Conservation (phyloP, 2,113 vertebrate genomes). For the Riparia riparia region DNA sequence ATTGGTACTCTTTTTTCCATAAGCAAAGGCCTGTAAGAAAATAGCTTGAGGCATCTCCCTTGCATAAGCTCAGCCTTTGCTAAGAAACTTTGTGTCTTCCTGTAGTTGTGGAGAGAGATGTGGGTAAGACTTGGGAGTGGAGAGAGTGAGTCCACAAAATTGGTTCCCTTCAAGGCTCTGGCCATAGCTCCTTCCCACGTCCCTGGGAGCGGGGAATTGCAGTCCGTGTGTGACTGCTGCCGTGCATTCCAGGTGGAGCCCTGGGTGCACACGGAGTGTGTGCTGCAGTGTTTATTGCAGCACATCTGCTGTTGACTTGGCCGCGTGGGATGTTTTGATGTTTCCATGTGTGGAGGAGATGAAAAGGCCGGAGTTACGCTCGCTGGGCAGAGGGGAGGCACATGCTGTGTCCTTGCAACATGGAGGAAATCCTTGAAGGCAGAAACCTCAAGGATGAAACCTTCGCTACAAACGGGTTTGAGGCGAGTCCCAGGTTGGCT, state of each 20-base stretch:
- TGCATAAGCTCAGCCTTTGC: fast-evolving
- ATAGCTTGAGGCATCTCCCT: background rate
- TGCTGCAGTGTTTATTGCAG: background rate
- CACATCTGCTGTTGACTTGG: background rate
- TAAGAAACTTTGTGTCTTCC: background rate
- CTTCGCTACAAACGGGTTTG: background rate
- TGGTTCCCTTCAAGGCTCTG: background rate
- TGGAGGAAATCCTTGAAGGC: conserved; percentile 27
- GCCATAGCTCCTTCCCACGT: fast-evolving
- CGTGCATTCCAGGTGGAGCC: background rate
- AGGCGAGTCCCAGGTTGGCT: background rate
- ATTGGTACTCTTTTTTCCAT: background rate
- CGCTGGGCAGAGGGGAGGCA: fast-evolving
- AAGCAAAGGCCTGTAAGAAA: background rate
- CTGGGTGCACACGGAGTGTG: fast-evolving
- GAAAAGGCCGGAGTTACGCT: background rate
- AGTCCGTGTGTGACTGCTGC: fast-evolving
- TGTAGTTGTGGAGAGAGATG: background rate
- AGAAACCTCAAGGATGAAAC: background rate
- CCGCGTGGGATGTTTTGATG: background rate
- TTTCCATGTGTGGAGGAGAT: conserved; percentile 18
- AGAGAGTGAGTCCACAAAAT: background rate
- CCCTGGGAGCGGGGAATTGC: fast-evolving
- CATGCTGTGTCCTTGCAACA: background rate
- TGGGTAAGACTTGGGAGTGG: background rate